phyloP scores from a whole-genome alignment of 2,797 vertebrate genomes.

The Decapterus maruadsi region DNA sequence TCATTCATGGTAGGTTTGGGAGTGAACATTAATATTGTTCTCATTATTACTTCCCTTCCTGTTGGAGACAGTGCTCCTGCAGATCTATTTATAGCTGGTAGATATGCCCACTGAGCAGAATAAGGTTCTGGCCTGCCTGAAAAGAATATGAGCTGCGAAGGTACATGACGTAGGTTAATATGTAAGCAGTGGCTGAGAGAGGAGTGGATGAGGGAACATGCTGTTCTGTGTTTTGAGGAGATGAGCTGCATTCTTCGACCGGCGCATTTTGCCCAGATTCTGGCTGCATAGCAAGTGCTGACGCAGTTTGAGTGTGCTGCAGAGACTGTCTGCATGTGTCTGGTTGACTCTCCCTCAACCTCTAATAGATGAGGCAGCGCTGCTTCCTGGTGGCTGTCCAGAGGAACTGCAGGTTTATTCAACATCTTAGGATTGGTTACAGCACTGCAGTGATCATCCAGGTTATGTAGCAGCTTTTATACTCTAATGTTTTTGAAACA shows the following conservation, averaged over 20 bases:
- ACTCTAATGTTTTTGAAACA: not conserved
- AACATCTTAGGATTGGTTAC: slow-evolving; percentile 6
- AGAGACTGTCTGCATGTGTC: slow-evolving; percentile 83
- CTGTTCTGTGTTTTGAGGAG: slow-evolving; percentile 60
- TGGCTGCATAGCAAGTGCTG: slow-evolving; percentile 87
- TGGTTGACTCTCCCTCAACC: slow-evolving; percentile 81
- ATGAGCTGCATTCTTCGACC: slow-evolving; percentile 76
- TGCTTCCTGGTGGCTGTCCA: slow-evolving; percentile 77
- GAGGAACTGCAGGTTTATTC: slow-evolving; percentile 60
- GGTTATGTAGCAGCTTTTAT: slow-evolving; percentile 5
- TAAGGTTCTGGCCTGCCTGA: slow-evolving; percentile 68
- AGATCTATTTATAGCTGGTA: slow-evolving; percentile 82
- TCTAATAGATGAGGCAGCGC: slow-evolving; percentile 67
- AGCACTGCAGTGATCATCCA: slow-evolving; percentile 44
- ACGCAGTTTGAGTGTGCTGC: slow-evolving; percentile 85
- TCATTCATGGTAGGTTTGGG: slow-evolving; percentile 57
- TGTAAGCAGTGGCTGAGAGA: slow-evolving; percentile 55
- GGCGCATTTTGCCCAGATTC: slow-evolving; percentile 79
- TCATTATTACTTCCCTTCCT: slow-evolving; percentile 69
- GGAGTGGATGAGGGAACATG: slow-evolving; percentile 49
- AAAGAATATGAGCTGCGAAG: slow-evolving; percentile 60
- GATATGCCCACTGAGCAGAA: slow-evolving; percentile 81
- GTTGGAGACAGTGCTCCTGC: slow-evolving; percentile 73
- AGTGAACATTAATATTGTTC: slow-evolving; percentile 71
- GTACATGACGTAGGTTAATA: slow-evolving; percentile 63